Percentiles rank a stretch among this genome's conserved stretches.
Conservation (phyloP, 1,140 invertebrate species). For the Papilio polytes region DNA sequence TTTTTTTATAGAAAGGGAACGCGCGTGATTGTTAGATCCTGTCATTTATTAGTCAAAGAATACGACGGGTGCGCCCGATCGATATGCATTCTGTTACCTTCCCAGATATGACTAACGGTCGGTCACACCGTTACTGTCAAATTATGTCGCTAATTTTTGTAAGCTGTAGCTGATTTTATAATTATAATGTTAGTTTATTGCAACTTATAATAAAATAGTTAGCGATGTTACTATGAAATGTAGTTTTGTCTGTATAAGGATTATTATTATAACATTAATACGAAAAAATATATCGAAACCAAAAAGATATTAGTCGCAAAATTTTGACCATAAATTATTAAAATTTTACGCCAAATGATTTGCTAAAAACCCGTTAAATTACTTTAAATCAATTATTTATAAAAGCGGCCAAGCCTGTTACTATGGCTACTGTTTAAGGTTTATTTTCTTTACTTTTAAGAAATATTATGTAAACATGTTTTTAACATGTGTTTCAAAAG, state of each 20-base stretch:
- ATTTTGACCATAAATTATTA: conserved; percentile 1
- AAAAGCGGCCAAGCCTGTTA: neutral
- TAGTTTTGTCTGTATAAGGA: neutral
- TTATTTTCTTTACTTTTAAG: neutral
- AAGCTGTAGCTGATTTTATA: neutral
- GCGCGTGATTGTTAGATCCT: too few species aligned
- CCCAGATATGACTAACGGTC: conserved; percentile 22
- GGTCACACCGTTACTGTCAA: conserved; percentile 6
- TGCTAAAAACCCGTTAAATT: conserved; percentile 12
- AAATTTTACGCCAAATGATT: neutral
- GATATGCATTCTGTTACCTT: conserved; percentile 12
- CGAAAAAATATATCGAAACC: too few species aligned
- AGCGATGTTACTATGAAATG: neutral
- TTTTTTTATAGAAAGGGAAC: too few species aligned
- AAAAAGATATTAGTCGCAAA: neutral
- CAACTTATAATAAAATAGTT: neutral
- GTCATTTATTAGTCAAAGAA: too few species aligned
- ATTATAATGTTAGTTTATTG: neutral
- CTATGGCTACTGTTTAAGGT: neutral
- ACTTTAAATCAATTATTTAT: conserved; percentile 13
- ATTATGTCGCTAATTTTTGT: neutral
- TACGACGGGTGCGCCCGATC: conserved; percentile 5
- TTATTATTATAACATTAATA: neutral
- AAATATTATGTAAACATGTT: neutral
- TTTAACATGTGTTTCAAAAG: neutral